These are phyloP conservation scores for Ornithorhynchus anatinus DNA, from an alignment of 2,113 vertebrate species.

Conservation along the genomic window DNA sequence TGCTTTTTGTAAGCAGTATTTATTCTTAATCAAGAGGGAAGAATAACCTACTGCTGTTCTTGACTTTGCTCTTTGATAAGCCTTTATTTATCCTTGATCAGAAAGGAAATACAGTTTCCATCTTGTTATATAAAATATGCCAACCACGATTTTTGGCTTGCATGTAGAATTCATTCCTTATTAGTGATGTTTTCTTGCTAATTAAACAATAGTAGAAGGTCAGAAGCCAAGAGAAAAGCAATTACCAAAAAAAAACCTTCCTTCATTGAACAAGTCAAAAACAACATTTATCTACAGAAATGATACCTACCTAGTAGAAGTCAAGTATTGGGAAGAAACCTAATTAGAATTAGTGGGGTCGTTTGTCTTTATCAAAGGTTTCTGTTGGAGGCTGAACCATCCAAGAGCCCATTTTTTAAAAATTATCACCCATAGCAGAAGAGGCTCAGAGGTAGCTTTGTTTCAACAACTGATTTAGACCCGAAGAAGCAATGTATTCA, in stretches of 20 bases:
- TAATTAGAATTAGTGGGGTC: conserved; percentile 32
- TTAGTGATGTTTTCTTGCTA: conserved; percentile 24
- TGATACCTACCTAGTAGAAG: neutral
- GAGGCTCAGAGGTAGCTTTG: conserved; percentile 26
- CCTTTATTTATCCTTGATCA: neutral
- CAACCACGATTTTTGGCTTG: conserved; percentile 2
- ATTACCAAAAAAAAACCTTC: conserved; percentile 13
- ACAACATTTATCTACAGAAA: conserved; percentile 19
- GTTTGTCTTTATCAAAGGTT: conserved; percentile 50
- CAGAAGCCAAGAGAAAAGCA: conserved; percentile 13
- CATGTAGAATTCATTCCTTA: conserved; percentile 21
- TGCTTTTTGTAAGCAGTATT: neutral
- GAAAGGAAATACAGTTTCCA: no score
- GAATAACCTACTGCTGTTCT: conserved; percentile 7
- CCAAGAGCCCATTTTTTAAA: conserved; percentile 44
- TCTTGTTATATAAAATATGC: neutral
- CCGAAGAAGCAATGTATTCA: neutral
- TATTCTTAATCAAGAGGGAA: no score
- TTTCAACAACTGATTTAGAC: conserved; percentile 19
- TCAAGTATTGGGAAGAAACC: conserved; percentile 4
- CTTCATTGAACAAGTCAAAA: conserved; percentile 17
- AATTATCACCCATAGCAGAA: conserved; percentile 38
- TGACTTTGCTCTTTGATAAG: neutral
- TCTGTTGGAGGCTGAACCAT: neutral
- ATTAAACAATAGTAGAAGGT: neutral